Evolutionary conservation across 2,888 invertebrate genomes (phyloP), one percentile per base, ranked within the genome.

Genomic region (Galerucella pusilla): DNA sequence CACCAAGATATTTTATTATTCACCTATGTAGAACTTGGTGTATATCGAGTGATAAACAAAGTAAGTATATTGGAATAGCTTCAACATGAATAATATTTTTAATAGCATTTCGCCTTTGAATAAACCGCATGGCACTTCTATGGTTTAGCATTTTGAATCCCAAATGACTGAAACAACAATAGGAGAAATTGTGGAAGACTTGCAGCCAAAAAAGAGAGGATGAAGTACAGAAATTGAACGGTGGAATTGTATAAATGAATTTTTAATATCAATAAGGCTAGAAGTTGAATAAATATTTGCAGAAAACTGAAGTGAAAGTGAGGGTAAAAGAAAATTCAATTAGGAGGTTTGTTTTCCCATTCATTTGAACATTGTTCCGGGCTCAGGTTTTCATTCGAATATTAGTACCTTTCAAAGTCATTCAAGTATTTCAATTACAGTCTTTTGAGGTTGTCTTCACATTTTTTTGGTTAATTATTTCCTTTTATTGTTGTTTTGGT

Each of bases 251-350:
- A 75, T 76, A 78, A 75, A 76, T 78, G 78, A 78, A 76, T 76
- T 78, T 78, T 78, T 78, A 78, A 78, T 78, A 76, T 75, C 78
- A 78, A 78, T 76, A 78, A 78, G 76, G 78, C 73, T 72, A 71
- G 75, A 73, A 76, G 76, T 70, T 75, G 75, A 71, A 74, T 74
- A 76, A 78, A 76, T 76, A 78, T 78, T 76, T 78, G 76, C 71
- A 69, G 69, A 72, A 67, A 76, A 75, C 61, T 73, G 70, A 20
- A 71, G 69, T 73, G 73, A 71, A 74, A 74, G 68, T 71, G 75
- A 75, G 71, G 77, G 71, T 67, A 71, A 66, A 54, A 61, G 74
- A 69, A 75, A 75, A 75, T 75, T 71, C 71, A 77, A 77, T 77
- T 74, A 75, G 69, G 52, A 69, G 42, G 73, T 75, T 72, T 75